A percentile compares a stretch with the other conserved stretches of the same genome.
phyloP scores from a whole-genome alignment of 35 echinoderm and acorn worm genomes.

The Eucidaris tribuloides region DNA sequence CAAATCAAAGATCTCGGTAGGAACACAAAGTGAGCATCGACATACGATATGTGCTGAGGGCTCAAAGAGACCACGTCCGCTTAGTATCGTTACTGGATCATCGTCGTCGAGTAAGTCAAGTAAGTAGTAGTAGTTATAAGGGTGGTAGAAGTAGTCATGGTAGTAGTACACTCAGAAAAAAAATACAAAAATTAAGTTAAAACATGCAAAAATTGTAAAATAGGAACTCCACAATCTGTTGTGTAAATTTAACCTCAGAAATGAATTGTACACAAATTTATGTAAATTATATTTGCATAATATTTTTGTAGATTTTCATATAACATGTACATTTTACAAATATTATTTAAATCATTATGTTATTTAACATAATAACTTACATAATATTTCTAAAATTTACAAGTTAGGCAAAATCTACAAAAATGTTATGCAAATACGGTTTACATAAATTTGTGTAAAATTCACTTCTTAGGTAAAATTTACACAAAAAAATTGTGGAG shows the following conservation, averaged over 20 bases:
- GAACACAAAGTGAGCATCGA: conserved; percentile 11
- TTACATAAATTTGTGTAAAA: no score
- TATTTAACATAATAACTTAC: no score
- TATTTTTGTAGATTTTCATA: no score
- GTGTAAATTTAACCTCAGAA: not conserved
- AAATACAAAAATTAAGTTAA: not conserved
- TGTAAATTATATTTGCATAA: no score
- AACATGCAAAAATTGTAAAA: not conserved
- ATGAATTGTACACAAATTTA: no score
- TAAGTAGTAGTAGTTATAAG: not conserved
- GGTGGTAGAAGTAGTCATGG: no score
- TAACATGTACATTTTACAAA: no score
- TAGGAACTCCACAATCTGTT: no score
- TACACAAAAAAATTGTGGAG: not conserved
- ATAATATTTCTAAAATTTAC: no score
- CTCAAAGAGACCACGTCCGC: not conserved
- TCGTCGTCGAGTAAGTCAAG: not conserved
- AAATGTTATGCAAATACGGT: no score
- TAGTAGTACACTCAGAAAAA: not conserved
- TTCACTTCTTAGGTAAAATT: no score
- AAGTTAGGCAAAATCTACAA: not conserved
- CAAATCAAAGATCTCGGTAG: conserved; percentile 7
- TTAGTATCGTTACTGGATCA: conserved; percentile 6
- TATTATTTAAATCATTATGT: no score
- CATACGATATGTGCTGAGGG: conserved; percentile 11